Base-by-base conservation (phyloP, 1,140 invertebrate species). In the Pectinophora gossypiella region DNA sequence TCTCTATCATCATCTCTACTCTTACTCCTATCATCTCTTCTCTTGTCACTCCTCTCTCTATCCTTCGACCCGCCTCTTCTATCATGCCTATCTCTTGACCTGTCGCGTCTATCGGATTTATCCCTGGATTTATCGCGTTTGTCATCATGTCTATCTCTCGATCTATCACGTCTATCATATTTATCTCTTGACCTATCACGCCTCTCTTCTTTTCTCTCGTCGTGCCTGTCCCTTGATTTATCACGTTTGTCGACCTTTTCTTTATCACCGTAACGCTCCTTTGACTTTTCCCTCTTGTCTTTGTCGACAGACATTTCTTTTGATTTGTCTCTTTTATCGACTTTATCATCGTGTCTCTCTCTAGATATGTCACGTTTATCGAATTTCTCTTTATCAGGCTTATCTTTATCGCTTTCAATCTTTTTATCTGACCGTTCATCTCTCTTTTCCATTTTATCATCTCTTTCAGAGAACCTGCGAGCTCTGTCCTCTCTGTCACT, bases 21-120 rank as follows among this genome's bases (percentile, higher is more conserved):
- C 47, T 51, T 58, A 16, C 43, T 45, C 43, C 57, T 61, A 16
- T 65, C 60, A 13, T 65, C 61, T 45, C 59, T 60, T n/a, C 54
- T 61, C 47, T 53, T 68, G 20, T 74, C 66, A 12, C 50, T 57
- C 27, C 56, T 63, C 5, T 62, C 51, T 27, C 47, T 55, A 16
- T 60, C n/a, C 48, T n/a, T n/a, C n/a, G n/a, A n/a, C n/a, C n/a
- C n/a, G n/a, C n/a, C n/a, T n/a, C n/a, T n/a, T 32, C 21, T 20
- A 9, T 18, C 21, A 12, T 19, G 19, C 1, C 43, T 6, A 45
- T 45, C 21, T 20, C n/a, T 45, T 10, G 43, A 21, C 19, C 43
- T 42, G 15, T 42, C 21, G 4, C 42, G 9, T 19, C 42, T 19
- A 15, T 45, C 12, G 19, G 43, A 9, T 45, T 3, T 63, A 9